Evolutionary conservation across 1,140 invertebrate genomes (phyloP), one percentile per base, ranked within the genome.

Genomic region (Gonatopus flavifemur): DNA sequence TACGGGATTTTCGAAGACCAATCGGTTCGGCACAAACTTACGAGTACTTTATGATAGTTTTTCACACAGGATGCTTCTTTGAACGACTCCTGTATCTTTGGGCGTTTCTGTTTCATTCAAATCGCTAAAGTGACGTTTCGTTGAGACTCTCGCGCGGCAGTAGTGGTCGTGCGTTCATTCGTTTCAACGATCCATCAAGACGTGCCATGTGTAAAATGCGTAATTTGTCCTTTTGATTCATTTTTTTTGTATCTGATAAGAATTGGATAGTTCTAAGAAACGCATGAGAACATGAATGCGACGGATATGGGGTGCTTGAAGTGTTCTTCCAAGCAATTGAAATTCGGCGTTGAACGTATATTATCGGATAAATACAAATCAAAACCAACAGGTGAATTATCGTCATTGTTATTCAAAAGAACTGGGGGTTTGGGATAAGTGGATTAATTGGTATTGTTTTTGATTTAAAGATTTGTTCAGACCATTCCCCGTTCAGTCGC

Each of bases 331-430:
- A 70, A 65, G 33, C 56, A 67, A 21, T 62, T 81, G 9, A 80
- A 78, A 52, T 82, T 82, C 57, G 76, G 81, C 6, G 66, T 82
- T 2, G 80, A 82, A 21, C 62, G 77, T n/a, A 82, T 82, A 61
- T 53, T 82, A 16, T 75, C 80, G 0, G 69, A 68, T 16, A 74
- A 77, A 9, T 59, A 64, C 21, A 58, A 45, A 7, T 16, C 60
- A 10, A 61, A 38, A 36, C 66, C 61, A 46, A 41, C 52, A 49
- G 67, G 71, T 71, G 47, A 63, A 54, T 19, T 51, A 12, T 35
- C 31, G 33, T 8, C 12, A 8, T 52, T 40, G 38, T 51, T 15
- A 43, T 38, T 39, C 25, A 12, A 28, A 12, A 12, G 6, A 12
- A 28, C 6, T 28, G 25, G 12, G 25, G 25, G 12, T n/a, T n/a